phyloP scores from a whole-genome alignment of 2,113 vertebrate species.

The Anser brachyrhynchus region DNA sequence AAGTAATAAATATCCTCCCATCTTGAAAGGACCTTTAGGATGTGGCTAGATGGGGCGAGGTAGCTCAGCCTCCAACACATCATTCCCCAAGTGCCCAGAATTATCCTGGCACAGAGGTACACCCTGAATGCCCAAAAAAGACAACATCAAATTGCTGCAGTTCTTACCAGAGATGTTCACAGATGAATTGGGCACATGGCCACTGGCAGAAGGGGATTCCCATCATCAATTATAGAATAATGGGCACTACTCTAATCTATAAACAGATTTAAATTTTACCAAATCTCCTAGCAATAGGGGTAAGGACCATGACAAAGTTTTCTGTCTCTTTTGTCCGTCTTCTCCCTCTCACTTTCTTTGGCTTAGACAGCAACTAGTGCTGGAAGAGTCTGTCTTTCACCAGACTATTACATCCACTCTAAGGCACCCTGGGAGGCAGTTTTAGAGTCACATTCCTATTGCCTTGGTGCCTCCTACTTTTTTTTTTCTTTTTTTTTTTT shows the following conservation, averaged over 20 bases:
- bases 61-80: neutral
- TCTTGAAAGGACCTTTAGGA: neutral
- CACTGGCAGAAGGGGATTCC: neutral
- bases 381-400: neutral
- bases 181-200: neutral
- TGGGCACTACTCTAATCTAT: neutral
- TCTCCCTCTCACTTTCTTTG: neutral
- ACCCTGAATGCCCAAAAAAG: neutral
- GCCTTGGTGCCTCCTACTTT: neutral
- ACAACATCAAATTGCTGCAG: neutral
- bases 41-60: neutral
- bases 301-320: neutral
- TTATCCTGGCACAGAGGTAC: neutral
- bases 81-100: neutral
- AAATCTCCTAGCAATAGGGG: neutral
- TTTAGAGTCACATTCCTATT: neutral
- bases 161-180: neutral
- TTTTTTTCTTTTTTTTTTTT: neutral
- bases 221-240: neutral
- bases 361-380: neutral
- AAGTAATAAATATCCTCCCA: neutral
- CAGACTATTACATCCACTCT: neutral
- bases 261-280: neutral
- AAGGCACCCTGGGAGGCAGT: neutral
- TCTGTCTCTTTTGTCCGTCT: neutral